Percentiles rank a stretch among this genome's conserved stretches.
phyloP scores from a whole-genome alignment of 1,140 invertebrate species.

The Pogonomyrmex barbatus region DNA sequence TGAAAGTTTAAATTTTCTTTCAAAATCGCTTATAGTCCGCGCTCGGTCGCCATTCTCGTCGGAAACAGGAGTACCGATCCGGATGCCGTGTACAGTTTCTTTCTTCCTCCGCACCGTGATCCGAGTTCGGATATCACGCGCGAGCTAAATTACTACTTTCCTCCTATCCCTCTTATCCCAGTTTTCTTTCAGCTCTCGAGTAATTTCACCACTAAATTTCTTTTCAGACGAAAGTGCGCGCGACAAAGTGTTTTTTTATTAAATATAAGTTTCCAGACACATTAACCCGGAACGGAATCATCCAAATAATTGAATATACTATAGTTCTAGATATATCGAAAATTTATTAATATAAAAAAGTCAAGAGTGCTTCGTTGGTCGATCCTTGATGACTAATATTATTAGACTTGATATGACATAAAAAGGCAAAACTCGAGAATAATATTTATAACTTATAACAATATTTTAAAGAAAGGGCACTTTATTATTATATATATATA shows the following conservation, averaged over 20 bases:
- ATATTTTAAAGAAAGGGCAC: too few species aligned
- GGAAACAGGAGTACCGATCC: slow-evolving; percentile 29
- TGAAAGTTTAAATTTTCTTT: slow-evolving; percentile 68
- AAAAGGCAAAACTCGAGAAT: too few species aligned
- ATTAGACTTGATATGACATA: too few species aligned
- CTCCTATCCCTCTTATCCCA: neutral
- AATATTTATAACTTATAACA: too few species aligned
- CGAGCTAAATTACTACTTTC: slow-evolving; percentile 49
- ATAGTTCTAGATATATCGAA: too few species aligned
- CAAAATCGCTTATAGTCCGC: slow-evolving; percentile 49
- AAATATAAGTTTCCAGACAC: neutral
- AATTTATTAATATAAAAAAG: too few species aligned
- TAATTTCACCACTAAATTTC: slow-evolving; percentile 13
- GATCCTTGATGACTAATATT: too few species aligned
- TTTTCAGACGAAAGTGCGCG: neutral
- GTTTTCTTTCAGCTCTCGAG: neutral
- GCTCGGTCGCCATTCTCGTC: slow-evolving; percentile 15
- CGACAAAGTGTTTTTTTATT: neutral
- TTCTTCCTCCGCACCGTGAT: slow-evolving; percentile 24
- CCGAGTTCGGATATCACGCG: slow-evolving; percentile 17
- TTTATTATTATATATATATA: too few species aligned
- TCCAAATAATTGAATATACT: too few species aligned
- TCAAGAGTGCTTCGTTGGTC: too few species aligned
- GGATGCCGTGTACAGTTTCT: slow-evolving; percentile 15
- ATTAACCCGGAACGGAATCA: too few species aligned